Conservation (phyloP, 2,113 vertebrate genomes). For the Pelobates fuscus region DNA sequence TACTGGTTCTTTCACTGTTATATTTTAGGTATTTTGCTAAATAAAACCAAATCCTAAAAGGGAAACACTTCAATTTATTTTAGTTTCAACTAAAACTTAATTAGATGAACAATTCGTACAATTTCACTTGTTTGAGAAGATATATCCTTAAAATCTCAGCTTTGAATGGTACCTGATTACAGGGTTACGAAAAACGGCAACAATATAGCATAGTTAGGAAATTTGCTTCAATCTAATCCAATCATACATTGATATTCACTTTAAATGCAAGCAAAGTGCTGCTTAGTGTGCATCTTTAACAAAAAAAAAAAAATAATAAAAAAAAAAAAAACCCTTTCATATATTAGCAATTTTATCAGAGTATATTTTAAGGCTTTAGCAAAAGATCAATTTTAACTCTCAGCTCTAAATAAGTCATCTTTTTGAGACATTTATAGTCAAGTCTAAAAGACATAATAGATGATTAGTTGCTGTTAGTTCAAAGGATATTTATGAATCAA, state of each 20-base stretch:
- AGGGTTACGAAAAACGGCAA: neutral
- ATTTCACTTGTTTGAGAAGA: too few species aligned
- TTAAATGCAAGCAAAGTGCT: neutral
- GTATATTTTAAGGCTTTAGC: constrained; percentile 29
- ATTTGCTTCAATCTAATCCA: neutral
- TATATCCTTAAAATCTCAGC: too few species aligned
- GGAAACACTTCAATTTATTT: too few species aligned
- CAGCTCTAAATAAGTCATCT: constrained; percentile 47
- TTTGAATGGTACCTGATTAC: neutral
- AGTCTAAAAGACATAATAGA: constrained; percentile 50
- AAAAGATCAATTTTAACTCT: constrained; percentile 35
- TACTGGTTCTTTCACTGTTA: too few species aligned
- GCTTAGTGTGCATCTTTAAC: constrained; percentile 28
- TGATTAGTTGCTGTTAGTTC: constrained; percentile 49
- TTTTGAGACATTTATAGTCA: constrained; percentile 50
- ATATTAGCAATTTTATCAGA: constrained; percentile 32
- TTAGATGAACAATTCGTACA: too few species aligned
- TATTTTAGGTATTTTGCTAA: too few species aligned
- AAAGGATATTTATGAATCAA: constrained; percentile 52
- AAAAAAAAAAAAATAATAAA: constrained; percentile 16
- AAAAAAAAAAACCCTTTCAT: constrained; percentile 19
- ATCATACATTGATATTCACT: neutral
- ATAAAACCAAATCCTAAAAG: too few species aligned
- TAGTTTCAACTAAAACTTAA: too few species aligned
- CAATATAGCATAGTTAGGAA: neutral